Conservation (phyloP, 1,140 invertebrate species). For the Ephestia elutella region DNA sequence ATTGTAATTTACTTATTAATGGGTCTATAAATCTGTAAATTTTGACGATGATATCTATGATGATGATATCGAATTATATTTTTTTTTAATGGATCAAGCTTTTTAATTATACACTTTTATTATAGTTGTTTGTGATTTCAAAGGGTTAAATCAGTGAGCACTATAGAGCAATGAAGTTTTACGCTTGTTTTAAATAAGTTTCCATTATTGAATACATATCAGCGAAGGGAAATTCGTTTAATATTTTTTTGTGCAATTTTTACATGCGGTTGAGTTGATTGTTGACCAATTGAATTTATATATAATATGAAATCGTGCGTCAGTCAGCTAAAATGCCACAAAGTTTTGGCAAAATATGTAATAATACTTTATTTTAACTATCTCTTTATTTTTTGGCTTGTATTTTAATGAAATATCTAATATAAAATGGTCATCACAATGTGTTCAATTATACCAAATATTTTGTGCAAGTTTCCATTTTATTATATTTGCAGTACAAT, state of each 20-base stretch:
- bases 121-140: no score
- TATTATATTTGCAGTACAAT: conserved; percentile 28
- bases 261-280: conserved; percentile 9
- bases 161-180: neutral
- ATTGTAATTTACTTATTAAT: no score
- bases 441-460: conserved; percentile 66
- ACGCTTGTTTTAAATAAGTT: neutral
- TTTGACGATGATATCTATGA: no score
- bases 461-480: conserved; percentile 37
- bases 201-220: neutral
- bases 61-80: no score
- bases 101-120: no score
- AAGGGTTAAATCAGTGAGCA: neutral
- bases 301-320: conserved; percentile 3
- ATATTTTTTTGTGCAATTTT: conserved; percentile 11
- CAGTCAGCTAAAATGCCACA: neutral
- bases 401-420: conserved; percentile 14
- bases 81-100: no score
- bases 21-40: no score
- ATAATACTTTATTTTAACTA: neutral
- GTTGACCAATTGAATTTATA: conserved; percentile 13
- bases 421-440: conserved; percentile 45
- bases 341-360: neutral
- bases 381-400: neutral
- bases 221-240: neutral